Evolutionary conservation across 2,113 vertebrate species (phyloP), one percentile per base, ranked within the genome.

Genomic region (Circaetus gallicus): DNA sequence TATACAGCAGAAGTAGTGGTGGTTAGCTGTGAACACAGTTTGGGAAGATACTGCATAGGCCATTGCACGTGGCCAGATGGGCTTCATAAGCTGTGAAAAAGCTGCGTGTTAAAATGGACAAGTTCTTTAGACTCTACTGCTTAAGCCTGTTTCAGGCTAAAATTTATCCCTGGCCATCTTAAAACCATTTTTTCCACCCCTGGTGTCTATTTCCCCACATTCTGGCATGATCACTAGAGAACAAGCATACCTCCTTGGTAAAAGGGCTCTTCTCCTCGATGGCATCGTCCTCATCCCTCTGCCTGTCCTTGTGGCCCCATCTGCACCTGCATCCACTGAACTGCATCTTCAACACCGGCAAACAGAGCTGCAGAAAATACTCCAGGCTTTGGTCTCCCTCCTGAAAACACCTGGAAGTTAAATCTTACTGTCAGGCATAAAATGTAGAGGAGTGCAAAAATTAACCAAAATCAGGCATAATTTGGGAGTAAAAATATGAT

Each of bases 101-200:
- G 3, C 17, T 45, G 38, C 1, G 2, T 29, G n/a, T 38, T 50
- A 45, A 63, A 89, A 55, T 1, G 1, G 31, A n/a, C 1, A 0
- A 28, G 26, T 40, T 50, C 31, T 81, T 69, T 7, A 65, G 14
- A 7, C 16, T 65, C 53, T 56, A 47, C 53, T 53, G 18, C 16
- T 81, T 36, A 32, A 73, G 22, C 4, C 24, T 28, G 32, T 66
- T 82, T 32, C 55, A 50, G 16, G 32, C 13, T 58, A 16, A 83
- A 70, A 36, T 49, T 58, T 74, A 70, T 66, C 52, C 53, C 53
- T 19, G 13, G 11, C 11, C 29, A 24, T 55, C 67, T 69, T 63
- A 67, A 79, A 76, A 10, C 3, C 3, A 2, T n/a, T 26, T 9
- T 70, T 49, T 9, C 81, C 77, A 53, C 47, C 47, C 31, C 26